phyloP scores from a whole-genome alignment of 1,140 invertebrate genomes.

The Episyrphus balteatus region DNA sequence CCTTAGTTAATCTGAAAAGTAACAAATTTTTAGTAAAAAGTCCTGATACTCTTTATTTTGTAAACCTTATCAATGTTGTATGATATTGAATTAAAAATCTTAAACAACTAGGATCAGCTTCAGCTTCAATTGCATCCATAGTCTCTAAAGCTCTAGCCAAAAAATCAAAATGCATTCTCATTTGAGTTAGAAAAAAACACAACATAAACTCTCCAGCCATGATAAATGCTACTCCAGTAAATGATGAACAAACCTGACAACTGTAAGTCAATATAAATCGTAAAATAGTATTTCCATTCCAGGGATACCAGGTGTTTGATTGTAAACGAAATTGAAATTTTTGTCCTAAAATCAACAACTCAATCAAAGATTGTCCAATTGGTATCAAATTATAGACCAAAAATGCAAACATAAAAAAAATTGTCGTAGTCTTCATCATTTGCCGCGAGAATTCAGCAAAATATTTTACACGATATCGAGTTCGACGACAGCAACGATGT shows the following conservation, averaged over 20 bases:
- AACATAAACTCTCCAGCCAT: constrained; percentile 16
- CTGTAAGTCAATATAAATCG: constrained; percentile 11
- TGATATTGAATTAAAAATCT: constrained; percentile 18
- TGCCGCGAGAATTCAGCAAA: constrained; percentile 10
- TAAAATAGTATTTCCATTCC: constrained; percentile 7
- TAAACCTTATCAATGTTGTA: constrained; percentile 9
- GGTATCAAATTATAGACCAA: constrained; percentile 19
- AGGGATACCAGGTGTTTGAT: constrained; percentile 29
- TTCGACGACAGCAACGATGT: background rate
- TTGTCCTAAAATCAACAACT: constrained; percentile 2
- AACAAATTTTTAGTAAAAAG: background rate
- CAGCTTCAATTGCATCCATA: constrained; percentile 10
- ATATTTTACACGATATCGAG: constrained; percentile 10
- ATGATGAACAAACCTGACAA: constrained; percentile 11
- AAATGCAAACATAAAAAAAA: constrained; percentile 15
- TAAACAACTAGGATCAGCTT: constrained; percentile 10
- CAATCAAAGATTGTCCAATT: constrained; percentile 12
- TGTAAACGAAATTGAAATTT: constrained; percentile 14
- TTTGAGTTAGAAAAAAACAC: constrained; percentile 20
- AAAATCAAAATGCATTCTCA: constrained; percentile 24
- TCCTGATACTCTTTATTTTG: background rate
- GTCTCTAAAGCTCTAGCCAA: constrained; percentile 9
- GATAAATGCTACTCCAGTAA: constrained; percentile 18
- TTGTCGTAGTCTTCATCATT: constrained; percentile 13
- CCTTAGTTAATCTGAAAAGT: background rate